Conservation (phyloP, 2,888 invertebrate species). For the Ischnura elegans region DNA sequence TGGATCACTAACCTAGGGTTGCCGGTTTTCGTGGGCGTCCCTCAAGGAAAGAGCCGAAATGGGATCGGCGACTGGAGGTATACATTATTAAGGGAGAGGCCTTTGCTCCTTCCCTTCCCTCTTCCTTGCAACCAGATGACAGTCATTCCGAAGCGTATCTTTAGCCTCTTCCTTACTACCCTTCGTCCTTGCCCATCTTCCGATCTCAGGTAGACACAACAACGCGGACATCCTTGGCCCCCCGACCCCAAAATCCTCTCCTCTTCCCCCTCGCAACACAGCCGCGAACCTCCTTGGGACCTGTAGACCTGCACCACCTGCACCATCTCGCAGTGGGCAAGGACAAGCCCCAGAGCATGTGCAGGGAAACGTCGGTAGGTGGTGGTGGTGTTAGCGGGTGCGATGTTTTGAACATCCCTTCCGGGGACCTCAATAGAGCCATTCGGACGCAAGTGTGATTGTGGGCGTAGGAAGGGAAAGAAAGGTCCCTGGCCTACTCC, state of each 20-base stretch:
- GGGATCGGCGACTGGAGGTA: conserved; percentile 17
- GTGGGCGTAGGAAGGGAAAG: neutral
- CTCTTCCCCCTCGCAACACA: neutral
- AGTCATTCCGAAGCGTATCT: neutral
- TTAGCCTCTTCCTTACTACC: neutral
- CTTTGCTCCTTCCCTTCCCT: neutral
- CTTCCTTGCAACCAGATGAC: conserved; percentile 1
- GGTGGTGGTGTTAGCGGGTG: neutral
- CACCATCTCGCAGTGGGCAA: too few species aligned
- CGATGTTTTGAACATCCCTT: conserved; percentile 21
- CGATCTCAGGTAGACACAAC: neutral
- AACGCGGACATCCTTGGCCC: neutral
- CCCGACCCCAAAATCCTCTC: neutral
- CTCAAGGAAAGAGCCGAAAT: neutral
- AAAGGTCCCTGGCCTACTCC: neutral
- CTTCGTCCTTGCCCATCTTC: neutral
- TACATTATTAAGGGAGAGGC: conserved; percentile 53
- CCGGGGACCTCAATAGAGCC: conserved; percentile 20
- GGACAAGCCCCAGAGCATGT: too few species aligned
- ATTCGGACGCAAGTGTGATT: neutral
- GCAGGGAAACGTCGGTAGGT: neutral
- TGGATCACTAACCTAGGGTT: too few species aligned
- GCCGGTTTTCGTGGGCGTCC: too few species aligned
- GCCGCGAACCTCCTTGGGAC: neutral
- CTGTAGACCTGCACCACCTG: neutral